Evolutionary conservation across 2,888 invertebrate genomes (phyloP).

Genomic region (Deladenus siricidicola): DNA sequence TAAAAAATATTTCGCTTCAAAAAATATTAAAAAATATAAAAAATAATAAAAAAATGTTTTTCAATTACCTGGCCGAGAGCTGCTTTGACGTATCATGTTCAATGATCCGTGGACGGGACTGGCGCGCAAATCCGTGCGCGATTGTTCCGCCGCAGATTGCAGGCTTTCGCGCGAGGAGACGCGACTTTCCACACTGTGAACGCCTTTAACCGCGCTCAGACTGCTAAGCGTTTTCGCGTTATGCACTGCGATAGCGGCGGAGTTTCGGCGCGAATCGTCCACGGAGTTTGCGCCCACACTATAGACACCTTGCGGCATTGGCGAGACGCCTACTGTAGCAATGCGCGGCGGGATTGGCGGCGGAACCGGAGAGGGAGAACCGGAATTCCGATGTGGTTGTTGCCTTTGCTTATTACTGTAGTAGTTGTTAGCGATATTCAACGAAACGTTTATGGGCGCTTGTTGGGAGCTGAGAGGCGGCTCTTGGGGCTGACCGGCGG

Average conservation of each 20-base stretch:
- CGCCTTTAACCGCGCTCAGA: too few species aligned
- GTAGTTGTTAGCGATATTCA: neutral
- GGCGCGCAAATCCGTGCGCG: too few species aligned
- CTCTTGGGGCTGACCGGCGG: neutral
- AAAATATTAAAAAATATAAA: too few species aligned
- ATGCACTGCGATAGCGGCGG: too few species aligned
- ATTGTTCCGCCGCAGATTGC: neutral
- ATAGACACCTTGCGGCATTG: neutral
- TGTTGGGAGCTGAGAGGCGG: neutral
- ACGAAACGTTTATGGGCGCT: neutral
- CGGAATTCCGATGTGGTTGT: neutral
- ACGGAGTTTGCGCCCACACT: neutral
- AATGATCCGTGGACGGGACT: neutral
- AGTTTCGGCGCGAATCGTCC: neutral
- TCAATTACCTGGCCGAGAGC: neutral
- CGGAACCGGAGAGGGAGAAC: slow-evolving; percentile 10
- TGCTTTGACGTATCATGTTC: neutral
- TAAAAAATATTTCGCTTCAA: too few species aligned
- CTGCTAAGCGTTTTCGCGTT: too few species aligned
- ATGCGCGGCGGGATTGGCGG: slow-evolving; percentile 33
- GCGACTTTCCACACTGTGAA: too few species aligned
- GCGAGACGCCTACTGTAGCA: slow-evolving; percentile 12
- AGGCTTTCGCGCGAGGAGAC: neutral
- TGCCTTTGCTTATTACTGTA: neutral
- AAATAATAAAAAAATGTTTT: too few species aligned